Base-by-base conservation (phyloP, 2,888 invertebrate genomes). In the Odiellus spinosus region DNA sequence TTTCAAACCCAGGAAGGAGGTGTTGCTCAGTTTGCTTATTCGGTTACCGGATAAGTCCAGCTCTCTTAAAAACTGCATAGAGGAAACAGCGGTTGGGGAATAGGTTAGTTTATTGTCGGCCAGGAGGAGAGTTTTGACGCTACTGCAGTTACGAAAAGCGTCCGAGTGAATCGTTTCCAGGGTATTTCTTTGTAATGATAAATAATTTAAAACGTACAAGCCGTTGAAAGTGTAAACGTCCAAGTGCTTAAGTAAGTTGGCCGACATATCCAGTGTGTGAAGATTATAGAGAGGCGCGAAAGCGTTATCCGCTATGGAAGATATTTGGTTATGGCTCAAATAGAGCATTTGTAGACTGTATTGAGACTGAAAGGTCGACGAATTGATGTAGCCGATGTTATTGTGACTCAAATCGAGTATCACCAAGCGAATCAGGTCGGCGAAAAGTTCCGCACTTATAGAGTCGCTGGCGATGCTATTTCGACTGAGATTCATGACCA, bases 11-110 rank as follows among this genome's bases (percentile, higher is more conserved):
- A 78, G 75, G 64, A 90, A 85, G 43, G 82, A 80, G 10, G 81
- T 77, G 57, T 82, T 79, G 56, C 83, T 82, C 50, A 95, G 68
- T 48, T 76, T 75, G 46, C 76, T 75, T 63, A 95, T 82, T 64
- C 76, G 74, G 71, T 95, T 95, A 68, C 90, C 87, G 48, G 87
- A 88, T 57, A 95, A 72, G 70, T 90, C 87, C 52, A 95, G 77
- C 42, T 84, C 85, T 64, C 82, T 76, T 60, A 93, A 70, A 60
- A 86, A 72, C 55, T 82, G 76, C 80, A 88, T 82, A 68, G 85
- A 82, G 63, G 79, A 76, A 51, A 90, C 67, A 19, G 87, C 87
- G 59, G 77, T 66, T 40, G 88, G 88, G 59, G 87, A 77, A 58
- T 75, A 73, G 62, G 78, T 78, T 60, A 90, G 71, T 61, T 78